These are phyloP conservation scores for Antheraea mylitta DNA, from an alignment of 1,140 invertebrate genomes.

Conservation along the genomic window DNA sequence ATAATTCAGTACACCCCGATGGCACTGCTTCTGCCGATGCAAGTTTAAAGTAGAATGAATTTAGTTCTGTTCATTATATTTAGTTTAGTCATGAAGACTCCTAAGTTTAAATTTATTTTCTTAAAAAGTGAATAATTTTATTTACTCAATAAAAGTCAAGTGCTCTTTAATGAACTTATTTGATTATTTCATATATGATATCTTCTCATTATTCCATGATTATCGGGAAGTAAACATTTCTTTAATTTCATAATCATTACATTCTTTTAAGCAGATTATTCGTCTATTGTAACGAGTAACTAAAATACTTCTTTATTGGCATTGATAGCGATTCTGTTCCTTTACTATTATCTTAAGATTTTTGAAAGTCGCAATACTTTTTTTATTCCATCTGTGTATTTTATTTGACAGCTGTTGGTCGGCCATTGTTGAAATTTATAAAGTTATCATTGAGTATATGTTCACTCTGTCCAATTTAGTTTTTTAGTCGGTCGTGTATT, in stretches of 20 bases:
- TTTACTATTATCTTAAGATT: not conserved
- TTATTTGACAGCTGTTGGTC: conserved; percentile 50
- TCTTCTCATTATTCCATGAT: no score
- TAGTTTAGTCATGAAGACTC: conserved; percentile 3
- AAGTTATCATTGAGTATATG: conserved; percentile 28
- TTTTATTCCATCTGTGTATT: not conserved
- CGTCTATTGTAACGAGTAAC: no score
- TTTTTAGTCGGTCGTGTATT: conserved; percentile 17
- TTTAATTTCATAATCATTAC: no score
- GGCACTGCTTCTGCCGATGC: conserved; percentile 31
- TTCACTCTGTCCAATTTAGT: conserved; percentile 30
- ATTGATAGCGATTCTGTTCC: not conserved
- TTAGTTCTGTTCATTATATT: not conserved
- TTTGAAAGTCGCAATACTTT: not conserved
- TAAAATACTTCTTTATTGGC: no score
- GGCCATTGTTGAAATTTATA: conserved; percentile 62
- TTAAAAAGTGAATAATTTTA: not conserved
- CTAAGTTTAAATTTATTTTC: not conserved
- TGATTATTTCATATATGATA: no score
- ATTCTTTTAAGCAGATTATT: no score
- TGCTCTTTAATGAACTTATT: no score
- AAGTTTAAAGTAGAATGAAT: conserved; percentile 34
- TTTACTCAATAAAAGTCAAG: no score
- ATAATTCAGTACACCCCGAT: conserved; percentile 41
- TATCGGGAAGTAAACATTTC: no score